phyloP scores from a whole-genome alignment of 1,140 invertebrate species.

The Dufourea novaeangliae region DNA sequence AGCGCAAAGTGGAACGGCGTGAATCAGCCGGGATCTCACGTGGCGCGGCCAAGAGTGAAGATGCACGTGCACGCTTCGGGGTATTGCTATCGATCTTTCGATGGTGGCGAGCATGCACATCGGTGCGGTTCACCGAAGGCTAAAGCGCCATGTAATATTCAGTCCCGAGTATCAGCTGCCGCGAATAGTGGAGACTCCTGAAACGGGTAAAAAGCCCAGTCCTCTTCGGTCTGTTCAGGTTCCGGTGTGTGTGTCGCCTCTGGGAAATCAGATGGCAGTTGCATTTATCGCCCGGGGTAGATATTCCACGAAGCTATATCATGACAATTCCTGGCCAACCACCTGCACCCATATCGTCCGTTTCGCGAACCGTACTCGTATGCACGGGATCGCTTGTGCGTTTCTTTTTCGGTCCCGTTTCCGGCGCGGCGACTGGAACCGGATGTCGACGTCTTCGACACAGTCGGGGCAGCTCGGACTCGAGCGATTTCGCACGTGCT shows the following conservation, averaged over 20 bases:
- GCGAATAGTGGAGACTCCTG: not conserved
- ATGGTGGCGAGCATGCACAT: constrained; percentile 9
- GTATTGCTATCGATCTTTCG: constrained; percentile 30
- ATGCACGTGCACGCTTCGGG: constrained; percentile 11
- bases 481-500: not conserved
- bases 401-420: not conserved
- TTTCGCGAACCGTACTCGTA: not conserved
- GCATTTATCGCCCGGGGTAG: constrained; percentile 39
- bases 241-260: not conserved
- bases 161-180: constrained; percentile 24
- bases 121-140: constrained; percentile 8
- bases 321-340: constrained; percentile 33
- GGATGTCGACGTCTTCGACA: not conserved
- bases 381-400: not conserved
- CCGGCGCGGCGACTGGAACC: not conserved
- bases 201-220: constrained; percentile 18
- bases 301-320: constrained; percentile 2
- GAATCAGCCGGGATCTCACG: not conserved
- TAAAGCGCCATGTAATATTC: constrained; percentile 39
- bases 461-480: not conserved
- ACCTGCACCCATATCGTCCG: constrained; percentile 23
- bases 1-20: not conserved
- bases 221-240: not conserved
- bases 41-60: not conserved
- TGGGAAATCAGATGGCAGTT: constrained; percentile 41